A percentile compares a stretch with the other conserved stretches of the same genome.
Evolutionary conservation across 2,797 vertebrate genomes (phyloP).

Genomic region (Gymnocypris eckloni): DNA sequence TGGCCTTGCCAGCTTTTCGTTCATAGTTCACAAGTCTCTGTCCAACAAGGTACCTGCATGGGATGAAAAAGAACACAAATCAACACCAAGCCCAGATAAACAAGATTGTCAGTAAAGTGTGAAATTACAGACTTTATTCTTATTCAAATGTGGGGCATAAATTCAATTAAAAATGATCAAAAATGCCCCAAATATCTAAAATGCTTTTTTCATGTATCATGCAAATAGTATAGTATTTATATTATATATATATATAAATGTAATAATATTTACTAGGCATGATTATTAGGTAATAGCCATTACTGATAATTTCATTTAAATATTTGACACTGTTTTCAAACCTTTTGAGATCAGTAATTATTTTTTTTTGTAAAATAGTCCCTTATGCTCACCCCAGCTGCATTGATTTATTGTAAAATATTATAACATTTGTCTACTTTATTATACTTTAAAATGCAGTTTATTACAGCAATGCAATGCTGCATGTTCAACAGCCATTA

Average conservation of each 20-base stretch:
- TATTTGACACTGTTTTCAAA: not conserved
- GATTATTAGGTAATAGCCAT: not conserved
- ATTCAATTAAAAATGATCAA: not conserved
- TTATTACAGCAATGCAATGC: not conserved
- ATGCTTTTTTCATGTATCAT: no score
- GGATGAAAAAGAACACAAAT: conserved; percentile 27
- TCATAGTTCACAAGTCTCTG: conserved; percentile 99
- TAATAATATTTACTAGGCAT: not conserved
- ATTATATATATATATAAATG: not conserved
- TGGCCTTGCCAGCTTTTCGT: conserved; percentile 89
- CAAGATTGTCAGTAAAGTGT: not conserved
- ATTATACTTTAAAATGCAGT: not conserved
- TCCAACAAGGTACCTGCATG: conserved; percentile 93
- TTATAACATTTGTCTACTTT: not conserved
- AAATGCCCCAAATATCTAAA: not conserved
- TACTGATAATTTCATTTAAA: not conserved
- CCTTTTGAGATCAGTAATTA: not conserved
- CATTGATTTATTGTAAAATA: not conserved
- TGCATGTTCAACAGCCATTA: not conserved
- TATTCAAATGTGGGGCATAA: no score
- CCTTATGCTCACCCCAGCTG: no score
- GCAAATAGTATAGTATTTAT: not conserved
- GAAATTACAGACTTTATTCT: not conserved
- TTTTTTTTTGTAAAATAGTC: not conserved
- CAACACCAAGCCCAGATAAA: not conserved